Evolutionary conservation across 1,140 invertebrate genomes (phyloP).

Genomic region (Tenebrio molitor): DNA sequence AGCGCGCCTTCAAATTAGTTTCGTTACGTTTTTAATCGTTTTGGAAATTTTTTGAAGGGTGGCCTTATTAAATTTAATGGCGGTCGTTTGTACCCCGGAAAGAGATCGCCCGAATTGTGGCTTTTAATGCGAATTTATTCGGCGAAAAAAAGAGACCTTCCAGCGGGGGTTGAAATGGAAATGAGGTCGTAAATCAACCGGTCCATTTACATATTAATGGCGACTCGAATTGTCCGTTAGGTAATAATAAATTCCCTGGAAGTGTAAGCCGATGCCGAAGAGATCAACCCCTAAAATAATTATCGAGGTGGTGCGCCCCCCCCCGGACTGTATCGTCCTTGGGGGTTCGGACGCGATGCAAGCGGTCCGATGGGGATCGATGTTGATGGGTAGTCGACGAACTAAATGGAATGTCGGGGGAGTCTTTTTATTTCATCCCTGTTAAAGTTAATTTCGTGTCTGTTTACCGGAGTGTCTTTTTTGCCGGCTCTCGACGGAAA

Average conservation of each 20-base stretch:
- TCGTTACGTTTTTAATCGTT: slow-evolving; percentile 8
- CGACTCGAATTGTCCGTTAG: slow-evolving; percentile 2
- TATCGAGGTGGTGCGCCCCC: too few species aligned
- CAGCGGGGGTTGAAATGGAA: too few species aligned
- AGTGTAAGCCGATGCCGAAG: background rate
- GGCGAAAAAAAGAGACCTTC: background rate
- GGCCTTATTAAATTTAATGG: slow-evolving; percentile 35
- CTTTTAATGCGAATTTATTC: slow-evolving; percentile 19
- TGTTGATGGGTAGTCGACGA: background rate
- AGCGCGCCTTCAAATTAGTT: slow-evolving; percentile 21
- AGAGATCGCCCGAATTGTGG: slow-evolving; percentile 1
- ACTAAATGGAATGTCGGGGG: slow-evolving; percentile 9
- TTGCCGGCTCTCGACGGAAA: too few species aligned
- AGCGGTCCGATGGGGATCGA: background rate
- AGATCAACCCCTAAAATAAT: too few species aligned
- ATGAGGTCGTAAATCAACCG: slow-evolving; percentile 21
- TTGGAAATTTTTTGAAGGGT: slow-evolving; percentile 2
- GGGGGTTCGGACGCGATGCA: too few species aligned
- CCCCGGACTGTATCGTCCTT: too few species aligned
- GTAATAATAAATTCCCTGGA: background rate
- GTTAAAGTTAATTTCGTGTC: slow-evolving; percentile 28
- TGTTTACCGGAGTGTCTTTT: slow-evolving; percentile 20
- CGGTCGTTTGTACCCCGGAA: background rate
- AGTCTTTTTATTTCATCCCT: slow-evolving; percentile 17
- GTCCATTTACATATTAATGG: slow-evolving; percentile 22